Base-by-base conservation (phyloP, 92 coral and sea anemone species). In the Phenganax marumi region DNA sequence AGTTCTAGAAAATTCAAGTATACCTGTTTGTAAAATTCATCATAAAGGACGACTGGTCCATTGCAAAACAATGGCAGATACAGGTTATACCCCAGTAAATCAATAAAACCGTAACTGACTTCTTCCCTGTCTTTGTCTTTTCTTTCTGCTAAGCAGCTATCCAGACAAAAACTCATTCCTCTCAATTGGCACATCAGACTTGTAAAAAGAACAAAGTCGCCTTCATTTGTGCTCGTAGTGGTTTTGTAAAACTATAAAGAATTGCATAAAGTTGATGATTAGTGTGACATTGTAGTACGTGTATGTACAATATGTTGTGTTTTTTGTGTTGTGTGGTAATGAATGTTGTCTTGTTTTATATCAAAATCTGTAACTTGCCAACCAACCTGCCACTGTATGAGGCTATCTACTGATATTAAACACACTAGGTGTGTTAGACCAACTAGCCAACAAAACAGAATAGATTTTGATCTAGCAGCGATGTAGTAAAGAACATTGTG, bases 51-150 rank as follows among this genome's bases (percentile, higher is more conserved):
- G 11, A 96, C 90, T 16, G 99, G 99, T 10, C 99, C 99, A 81
- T 92, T 96, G 17, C 89, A 93, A 87, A 92, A 92, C 16, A 96
- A 56, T 70, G 99, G 99, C 3, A 96, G 78, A 76, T 96, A 96
- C 58, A 96, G 89, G 68, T 89, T 96, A 75, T 58, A 96, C 22
- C 91, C 90, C 76, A 96, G 86, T 17, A 92, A 86, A 65, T 96
- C 93, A 49, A 92, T 62, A 18, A 92, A 89, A 7, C 97, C 85
- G 72, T 90, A 90, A 17, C 70, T 82, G 49, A 76, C 66, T 10
- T 79, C 55, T 10, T 54, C 66, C 13, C 81, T 69, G 43, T 89
- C 87, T 48, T 90, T 85, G 33, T 71, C 82, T 73, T n/a, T 26
- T 65, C 9, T 33, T 64, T 51, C 85, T 79, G 77, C 50, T 78